phyloP scores from a whole-genome alignment of 2,888 invertebrate species.

The Allacma fusca region DNA sequence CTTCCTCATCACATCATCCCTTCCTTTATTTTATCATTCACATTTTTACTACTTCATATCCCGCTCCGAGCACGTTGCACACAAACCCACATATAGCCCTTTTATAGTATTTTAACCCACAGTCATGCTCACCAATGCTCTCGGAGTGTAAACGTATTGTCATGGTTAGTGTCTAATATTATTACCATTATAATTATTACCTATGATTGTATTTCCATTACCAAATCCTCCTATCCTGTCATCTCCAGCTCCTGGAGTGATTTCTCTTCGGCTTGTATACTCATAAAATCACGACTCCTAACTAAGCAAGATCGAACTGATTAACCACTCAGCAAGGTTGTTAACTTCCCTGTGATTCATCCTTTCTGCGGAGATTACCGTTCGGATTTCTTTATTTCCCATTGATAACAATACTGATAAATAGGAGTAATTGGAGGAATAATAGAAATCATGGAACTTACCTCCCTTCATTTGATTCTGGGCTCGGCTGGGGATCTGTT shows the following conservation, averaged over 20 bases:
- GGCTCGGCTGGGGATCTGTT: no score
- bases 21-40: not conserved
- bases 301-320: not conserved
- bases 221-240: not conserved
- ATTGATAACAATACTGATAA: not conserved
- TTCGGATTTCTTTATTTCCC: no score
- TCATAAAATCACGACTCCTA: not conserved
- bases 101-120: not conserved
- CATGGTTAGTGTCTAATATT: not conserved
- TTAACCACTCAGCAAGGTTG: not conserved
- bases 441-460: not conserved
- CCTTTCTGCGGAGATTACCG: no score
- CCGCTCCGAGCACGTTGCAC: no score
- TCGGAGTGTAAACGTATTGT: not conserved
- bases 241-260: no score
- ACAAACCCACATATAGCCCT: no score
- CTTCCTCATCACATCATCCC: slow-evolving; percentile 5
- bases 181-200: slow-evolving; percentile 13
- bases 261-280: not conserved
- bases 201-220: slow-evolving; percentile 8
- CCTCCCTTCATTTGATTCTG: not conserved
- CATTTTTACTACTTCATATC: not conserved
- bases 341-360: not conserved
- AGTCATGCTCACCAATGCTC: not conserved
- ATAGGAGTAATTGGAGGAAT: no score